A percentile compares a stretch with the other conserved stretches of the same genome.
phyloP scores from a whole-genome alignment of 1,140 invertebrate species.

The Drosophila asahinai region DNA sequence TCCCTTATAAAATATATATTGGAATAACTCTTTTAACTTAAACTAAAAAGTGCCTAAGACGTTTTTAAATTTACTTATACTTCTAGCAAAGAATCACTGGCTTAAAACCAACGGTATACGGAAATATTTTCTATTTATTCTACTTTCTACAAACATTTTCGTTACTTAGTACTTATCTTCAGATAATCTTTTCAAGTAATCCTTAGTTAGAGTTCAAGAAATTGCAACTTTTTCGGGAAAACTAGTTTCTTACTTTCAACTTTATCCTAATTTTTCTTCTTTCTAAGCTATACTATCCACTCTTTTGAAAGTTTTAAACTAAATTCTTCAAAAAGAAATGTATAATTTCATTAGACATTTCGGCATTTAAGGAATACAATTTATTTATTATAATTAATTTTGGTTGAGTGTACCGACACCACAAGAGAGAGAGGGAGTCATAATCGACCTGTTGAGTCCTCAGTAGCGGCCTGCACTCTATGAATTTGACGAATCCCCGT shows the following conservation, averaged over 20 bases:
- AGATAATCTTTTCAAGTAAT: conserved; percentile 16
- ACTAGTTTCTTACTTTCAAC: conserved; percentile 4
- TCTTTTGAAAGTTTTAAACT: neutral
- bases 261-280: conserved; percentile 3
- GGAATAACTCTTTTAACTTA: neutral
- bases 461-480: conserved; percentile 26
- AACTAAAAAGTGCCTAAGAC: conserved; percentile 12
- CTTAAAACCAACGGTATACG: conserved; percentile 35
- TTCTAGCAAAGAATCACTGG: conserved; percentile 43
- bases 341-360: conserved; percentile 16
- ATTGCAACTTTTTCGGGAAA: neutral
- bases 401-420: conserved; percentile 16
- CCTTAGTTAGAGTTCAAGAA: neutral
- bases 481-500: conserved; percentile 47
- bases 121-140: conserved; percentile 19
- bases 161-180: conserved; percentile 5
- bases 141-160: conserved; percentile 19
- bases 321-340: neutral
- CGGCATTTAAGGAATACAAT: neutral
- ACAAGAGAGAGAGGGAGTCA: conserved; percentile 2
- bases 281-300: conserved; percentile 2
- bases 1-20: neutral
- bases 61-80: conserved; percentile 40
- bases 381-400: conserved; percentile 15
- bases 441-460: conserved; percentile 29